Evolutionary conservation across 2,113 vertebrate genomes (phyloP).

Genomic region (Pelmatolapia mariae): DNA sequence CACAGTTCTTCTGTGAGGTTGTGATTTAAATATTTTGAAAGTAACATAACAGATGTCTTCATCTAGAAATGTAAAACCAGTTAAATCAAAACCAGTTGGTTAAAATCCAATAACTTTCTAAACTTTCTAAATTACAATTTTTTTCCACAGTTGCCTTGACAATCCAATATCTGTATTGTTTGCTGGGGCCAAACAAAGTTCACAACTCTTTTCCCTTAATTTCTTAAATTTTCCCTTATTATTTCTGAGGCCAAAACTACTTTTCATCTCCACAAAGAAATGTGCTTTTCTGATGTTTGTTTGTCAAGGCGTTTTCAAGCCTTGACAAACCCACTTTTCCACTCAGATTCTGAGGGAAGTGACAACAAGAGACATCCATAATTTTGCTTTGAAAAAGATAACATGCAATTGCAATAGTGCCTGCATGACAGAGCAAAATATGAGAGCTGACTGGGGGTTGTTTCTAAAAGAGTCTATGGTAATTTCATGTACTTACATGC

Average conservation of each 20-base stretch:
- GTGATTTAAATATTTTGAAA: not conserved
- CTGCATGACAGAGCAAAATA: not conserved
- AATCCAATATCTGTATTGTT: not conserved
- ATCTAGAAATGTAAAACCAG: not conserved
- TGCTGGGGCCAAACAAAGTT: not conserved
- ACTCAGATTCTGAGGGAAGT: not conserved
- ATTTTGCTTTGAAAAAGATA: conserved; percentile 19
- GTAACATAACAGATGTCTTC: not conserved
- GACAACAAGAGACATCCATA: not conserved
- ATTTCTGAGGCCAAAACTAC: not conserved
- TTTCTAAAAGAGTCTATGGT: not conserved
- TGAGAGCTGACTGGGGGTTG: conserved; percentile 1
- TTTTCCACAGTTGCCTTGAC: not conserved
- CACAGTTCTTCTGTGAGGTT: not conserved
- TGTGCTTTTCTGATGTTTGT: not conserved
- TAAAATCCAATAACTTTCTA: not conserved
- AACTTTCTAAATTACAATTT: not conserved
- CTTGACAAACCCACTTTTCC: not conserved
- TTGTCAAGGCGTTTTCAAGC: not conserved
- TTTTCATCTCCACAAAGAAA: not conserved
- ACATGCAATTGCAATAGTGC: not conserved
- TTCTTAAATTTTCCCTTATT: not conserved
- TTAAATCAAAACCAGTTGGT: not conserved
- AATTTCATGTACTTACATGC: conserved; percentile 20
- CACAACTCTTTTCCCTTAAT: not conserved